Base-by-base conservation (phyloP, 2,888 invertebrate genomes). In the Tinea pellionella region DNA sequence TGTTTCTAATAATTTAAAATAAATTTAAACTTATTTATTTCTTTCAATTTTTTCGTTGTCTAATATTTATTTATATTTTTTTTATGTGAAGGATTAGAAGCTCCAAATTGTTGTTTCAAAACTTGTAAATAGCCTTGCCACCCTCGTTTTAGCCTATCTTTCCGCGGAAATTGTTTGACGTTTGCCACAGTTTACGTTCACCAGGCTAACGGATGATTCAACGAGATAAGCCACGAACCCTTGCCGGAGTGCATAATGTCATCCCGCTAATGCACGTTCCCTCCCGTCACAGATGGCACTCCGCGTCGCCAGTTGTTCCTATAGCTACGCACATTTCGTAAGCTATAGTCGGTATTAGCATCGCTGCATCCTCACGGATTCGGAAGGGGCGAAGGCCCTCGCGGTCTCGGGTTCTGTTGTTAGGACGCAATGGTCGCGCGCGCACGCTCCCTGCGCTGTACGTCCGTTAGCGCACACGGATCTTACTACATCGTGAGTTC, bases 341-440 rank as follows among this genome's bases (percentile, higher is more conserved):
- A 24, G 18, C 24, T 47, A 47, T 47, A 47, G 47, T 18, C n/a
- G 16, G n/a, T 18, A 18, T 47, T 47, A 47, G 47, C 24, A 55
- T 55, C 30, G 57, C 32, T 83, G 84, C 82, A 85, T 86, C 84
- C 78, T 80, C 82, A 83, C 75, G 75, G 78, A 75, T 78, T 81
- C 82, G 79, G 84, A 83, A 84, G 83, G 85, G 86, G 79, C 79
- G 77, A 78, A 78, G 79, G 80, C 81, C 81, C 83, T 78, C 72
- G 78, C 73, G 78, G 78, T 78, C 74, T 69, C 71, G 68, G 69
- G 73, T 74, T 74, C 82, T 85, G 81, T 84, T 77, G 83, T 74
- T 75, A 67, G 73, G 74, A 73, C 75, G 85, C 78, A 69, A 80
- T 80, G 82, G 74, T 71, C 73, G 83, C 77, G 85, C 80, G 81